A percentile compares a stretch with the other conserved stretches of the same genome.
Conservation (phyloP, 2,797 vertebrate genomes). For the Lagorchestes hirsutus region DNA sequence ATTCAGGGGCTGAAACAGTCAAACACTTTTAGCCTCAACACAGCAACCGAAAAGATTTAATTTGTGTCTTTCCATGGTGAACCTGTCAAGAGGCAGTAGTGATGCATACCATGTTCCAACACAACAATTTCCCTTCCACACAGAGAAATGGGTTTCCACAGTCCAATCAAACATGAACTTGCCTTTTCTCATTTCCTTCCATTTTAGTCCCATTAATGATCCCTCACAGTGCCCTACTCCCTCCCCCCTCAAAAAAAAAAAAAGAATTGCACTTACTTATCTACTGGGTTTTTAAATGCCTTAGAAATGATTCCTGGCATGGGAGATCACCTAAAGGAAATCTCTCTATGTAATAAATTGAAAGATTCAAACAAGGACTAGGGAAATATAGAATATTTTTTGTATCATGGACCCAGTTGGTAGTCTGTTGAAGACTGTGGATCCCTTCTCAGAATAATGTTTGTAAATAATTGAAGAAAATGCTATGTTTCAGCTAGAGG, state of each 20-base stretch:
- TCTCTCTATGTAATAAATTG: constrained; percentile 17
- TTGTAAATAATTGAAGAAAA: not conserved
- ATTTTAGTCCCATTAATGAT: constrained; percentile 77
- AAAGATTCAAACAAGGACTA: constrained; percentile 58
- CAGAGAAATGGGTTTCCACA: constrained; percentile 68
- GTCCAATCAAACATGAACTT: constrained; percentile 73
- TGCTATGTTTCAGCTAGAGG: not conserved
- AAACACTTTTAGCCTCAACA: constrained; percentile 89
- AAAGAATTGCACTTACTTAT: constrained; percentile 27
- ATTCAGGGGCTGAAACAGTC: constrained; percentile 87
- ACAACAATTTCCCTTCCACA: constrained; percentile 79
- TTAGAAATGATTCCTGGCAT: constrained; percentile 56
- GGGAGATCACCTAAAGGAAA: constrained; percentile 52
- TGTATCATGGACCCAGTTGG: not conserved
- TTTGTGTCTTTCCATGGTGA: constrained; percentile 84
- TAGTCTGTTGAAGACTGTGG: not conserved
- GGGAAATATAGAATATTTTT: constrained; percentile 5
- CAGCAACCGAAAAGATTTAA: constrained; percentile 85
- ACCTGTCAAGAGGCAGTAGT: constrained; percentile 84
- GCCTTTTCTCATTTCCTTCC: constrained; percentile 81
- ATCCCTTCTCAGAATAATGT: not conserved
- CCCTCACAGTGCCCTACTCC: not conserved
- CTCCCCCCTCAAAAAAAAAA: too few species aligned
- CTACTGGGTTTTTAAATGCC: constrained; percentile 47
- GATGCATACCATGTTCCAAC: constrained; percentile 84